phyloP scores from a whole-genome alignment of 2,113 vertebrate genomes.

The Alethe diademata region DNA sequence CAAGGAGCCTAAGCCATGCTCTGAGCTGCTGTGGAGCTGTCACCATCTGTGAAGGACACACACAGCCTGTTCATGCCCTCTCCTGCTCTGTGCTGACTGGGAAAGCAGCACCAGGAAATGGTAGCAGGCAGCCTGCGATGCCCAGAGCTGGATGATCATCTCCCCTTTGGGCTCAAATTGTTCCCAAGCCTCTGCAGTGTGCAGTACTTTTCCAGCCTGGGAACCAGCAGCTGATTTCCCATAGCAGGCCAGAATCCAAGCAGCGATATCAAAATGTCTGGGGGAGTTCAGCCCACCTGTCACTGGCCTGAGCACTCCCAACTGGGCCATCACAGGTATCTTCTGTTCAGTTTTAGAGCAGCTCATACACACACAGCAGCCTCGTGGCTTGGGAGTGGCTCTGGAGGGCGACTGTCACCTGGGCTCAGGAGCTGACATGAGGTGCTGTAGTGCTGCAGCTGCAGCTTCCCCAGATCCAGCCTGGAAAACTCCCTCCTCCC shows the following conservation, averaged over 20 bases:
- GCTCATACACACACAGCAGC: background rate
- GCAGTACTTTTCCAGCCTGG: background rate
- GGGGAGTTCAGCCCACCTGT: background rate
- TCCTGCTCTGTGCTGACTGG: background rate
- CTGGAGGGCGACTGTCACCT: background rate
- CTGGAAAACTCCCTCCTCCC: background rate
- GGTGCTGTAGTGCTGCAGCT: background rate
- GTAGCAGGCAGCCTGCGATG: background rate
- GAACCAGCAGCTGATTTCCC: background rate
- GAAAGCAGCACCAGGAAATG: background rate
- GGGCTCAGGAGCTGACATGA: background rate
- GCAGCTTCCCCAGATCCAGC: background rate
- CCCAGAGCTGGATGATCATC: background rate
- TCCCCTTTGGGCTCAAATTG: background rate
- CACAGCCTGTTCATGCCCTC: background rate
- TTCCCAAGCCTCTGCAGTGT: background rate
- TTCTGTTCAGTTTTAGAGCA: background rate
- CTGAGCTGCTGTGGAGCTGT: background rate
- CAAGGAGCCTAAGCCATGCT: background rate
- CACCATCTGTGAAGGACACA: background rate
- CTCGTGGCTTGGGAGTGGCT: background rate
- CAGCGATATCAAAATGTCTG: accelerated
- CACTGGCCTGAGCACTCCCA: background rate
- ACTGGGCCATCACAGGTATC: background rate
- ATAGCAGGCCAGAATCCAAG: background rate